Evolutionary conservation across 1,140 invertebrate genomes (phyloP), one percentile per base, ranked within the genome.

Genomic region (Lysiphlebus fabarum): DNA sequence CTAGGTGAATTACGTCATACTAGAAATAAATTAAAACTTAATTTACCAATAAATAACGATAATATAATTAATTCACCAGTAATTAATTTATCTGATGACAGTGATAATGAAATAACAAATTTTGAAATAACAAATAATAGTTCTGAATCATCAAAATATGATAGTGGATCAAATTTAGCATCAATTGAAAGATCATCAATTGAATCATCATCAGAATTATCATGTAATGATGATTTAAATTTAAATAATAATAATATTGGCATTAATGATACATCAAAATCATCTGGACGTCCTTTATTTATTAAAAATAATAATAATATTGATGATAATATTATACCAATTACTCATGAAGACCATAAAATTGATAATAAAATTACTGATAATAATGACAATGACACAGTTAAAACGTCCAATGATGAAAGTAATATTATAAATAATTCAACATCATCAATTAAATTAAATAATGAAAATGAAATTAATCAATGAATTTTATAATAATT

Each of bases 1-100:
- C 71, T 90, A 11, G 89, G 89, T n/a, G 86, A 89, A 17, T 71
- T 91, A 10, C 75, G 88, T 38, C 89, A 91, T 67, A 90, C 88
- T 1, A 76, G 87, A 60, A 85, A 88, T 69, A 82, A 82, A 62
- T 79, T 91, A 11, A 90, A 88, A 68, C 77, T 90, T 6, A 87
- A 90, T 74, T 74, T 90, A 43, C 81, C 82, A 26, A 60, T 43
- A 2, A 60, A 55, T 38, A 33, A 51, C 14, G 38, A 43, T 37
- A 53, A 14, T n/a, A 54, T 26, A 53, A 63, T 11, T 62, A 51
- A 41, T 42, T 37, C 36, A 36, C n/a, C 53, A 38, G 41, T 9
- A 8, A 50, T 38, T 14, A 53, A 61, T 26, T 42, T 56, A 41
- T 26, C 44, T 1, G 43, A 63, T 5, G 59, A 65, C 43, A 40